phyloP scores from a whole-genome alignment of 2,113 vertebrate genomes.

The Zapus hudsonius region DNA sequence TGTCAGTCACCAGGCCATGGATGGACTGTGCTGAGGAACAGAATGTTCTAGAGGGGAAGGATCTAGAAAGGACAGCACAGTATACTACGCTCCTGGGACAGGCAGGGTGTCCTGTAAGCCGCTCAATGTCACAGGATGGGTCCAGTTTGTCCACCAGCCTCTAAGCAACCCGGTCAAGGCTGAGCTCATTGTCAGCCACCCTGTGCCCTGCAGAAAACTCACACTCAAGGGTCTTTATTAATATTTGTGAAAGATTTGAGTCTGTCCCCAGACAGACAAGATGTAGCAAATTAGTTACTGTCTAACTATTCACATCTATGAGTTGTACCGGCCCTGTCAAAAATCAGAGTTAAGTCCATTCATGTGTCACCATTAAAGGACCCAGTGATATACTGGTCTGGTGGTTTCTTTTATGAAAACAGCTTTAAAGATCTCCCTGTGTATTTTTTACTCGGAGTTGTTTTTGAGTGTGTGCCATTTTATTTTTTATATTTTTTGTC shows the following conservation, averaged over 20 bases:
- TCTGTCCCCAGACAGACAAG: neutral
- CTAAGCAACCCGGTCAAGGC: neutral
- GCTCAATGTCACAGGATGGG: neutral
- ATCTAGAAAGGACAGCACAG: neutral
- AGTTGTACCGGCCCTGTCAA: neutral
- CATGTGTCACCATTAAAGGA: constrained; percentile 31
- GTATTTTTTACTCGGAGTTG: constrained; percentile 4
- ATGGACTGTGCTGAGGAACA: fast-evolving
- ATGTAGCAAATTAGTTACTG: neutral
- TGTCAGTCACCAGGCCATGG: neutral
- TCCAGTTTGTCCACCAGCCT: neutral
- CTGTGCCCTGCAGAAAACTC: neutral
- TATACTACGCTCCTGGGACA: neutral
- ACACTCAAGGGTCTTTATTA: neutral
- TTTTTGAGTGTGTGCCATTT: too few relatives aligned
- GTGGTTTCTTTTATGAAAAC: constrained; percentile 52
- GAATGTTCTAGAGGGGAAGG: neutral
- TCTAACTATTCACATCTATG: neutral
- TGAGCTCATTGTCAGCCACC: neutral
- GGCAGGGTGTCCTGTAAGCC: neutral
- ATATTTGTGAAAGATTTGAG: neutral
- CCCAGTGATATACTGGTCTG: neutral
- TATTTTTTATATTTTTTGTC: too few relatives aligned
- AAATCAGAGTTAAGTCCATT: constrained; percentile 51
- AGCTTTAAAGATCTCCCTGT: neutral